A percentile compares a stretch with the other conserved stretches of the same genome.
phyloP scores from a whole-genome alignment of 2,888 invertebrate species.

The Colletes collaris region DNA sequence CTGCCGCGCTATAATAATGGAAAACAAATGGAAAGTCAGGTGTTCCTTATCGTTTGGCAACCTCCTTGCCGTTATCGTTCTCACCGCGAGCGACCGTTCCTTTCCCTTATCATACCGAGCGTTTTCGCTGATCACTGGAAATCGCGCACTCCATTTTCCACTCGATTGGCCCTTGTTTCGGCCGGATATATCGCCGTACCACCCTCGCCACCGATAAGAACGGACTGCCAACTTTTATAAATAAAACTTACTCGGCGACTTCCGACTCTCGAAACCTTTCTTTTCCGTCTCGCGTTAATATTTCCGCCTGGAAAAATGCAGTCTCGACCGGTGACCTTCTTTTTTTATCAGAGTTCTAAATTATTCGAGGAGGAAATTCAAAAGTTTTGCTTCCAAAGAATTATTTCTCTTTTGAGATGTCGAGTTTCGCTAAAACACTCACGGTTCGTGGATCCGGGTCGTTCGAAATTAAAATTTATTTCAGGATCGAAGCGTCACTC shows the following conservation, averaged over 20 bases:
- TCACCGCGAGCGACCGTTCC: slow-evolving; percentile 20
- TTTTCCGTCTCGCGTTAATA: no score
- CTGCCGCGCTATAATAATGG: slow-evolving; percentile 36
- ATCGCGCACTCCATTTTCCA: slow-evolving; percentile 54
- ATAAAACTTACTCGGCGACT: background rate
- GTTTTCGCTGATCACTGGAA: slow-evolving; percentile 43
- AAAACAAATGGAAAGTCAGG: slow-evolving; percentile 57
- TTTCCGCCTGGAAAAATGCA: no score
- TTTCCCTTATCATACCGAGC: slow-evolving; percentile 41
- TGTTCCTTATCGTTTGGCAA: slow-evolving; percentile 54
- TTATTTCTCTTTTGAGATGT: no score
- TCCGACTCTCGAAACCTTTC: background rate
- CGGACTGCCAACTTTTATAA: no score
- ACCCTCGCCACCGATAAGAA: background rate
- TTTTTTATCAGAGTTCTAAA: no score
- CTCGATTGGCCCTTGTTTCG: slow-evolving; percentile 43
- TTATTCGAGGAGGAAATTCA: no score
- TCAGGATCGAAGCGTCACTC: slow-evolving; percentile 1
- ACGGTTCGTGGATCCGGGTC: no score
- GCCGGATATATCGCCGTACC: background rate
- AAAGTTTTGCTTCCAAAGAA: no score
- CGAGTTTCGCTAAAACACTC: no score
- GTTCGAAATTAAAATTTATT: slow-evolving; percentile 4
- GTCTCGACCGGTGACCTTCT: no score
- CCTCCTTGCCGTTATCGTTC: slow-evolving; percentile 40